Evolutionary conservation across 2,888 invertebrate genomes (phyloP), one percentile per base, ranked within the genome.

Genomic region (Pelosia muscerda): DNA sequence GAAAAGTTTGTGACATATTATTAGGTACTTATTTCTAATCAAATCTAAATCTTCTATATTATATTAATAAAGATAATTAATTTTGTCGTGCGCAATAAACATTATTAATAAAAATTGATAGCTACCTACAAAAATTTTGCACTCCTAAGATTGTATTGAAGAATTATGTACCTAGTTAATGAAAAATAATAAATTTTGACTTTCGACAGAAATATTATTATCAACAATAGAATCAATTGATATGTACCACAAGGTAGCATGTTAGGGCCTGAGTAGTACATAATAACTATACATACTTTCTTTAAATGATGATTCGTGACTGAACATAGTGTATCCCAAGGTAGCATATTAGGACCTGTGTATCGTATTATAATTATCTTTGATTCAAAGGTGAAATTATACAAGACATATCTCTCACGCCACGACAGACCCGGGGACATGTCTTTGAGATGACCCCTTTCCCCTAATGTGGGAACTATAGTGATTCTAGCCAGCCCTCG

Each of bases 71-170:
- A 62, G 26, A 13, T 53, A n/a, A 28, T 8, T 22, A 49, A 49
- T 19, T 62, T 2, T 53, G 49, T 28, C 61, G 61, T 62, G 61
- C 15, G 61, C 61, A 62, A 28, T 57, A 57, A 31, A 55, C 15
- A 10, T 25, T 25, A 2, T 49, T n/a, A 49, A 49, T 49, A 23
- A 57, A 28, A 28, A 8, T n/a, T 28, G 57, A 57, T 57, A 55
- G 55, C 55, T n/a, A 31, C 4, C 55, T n/a, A 31, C 4, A 31
- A n/a, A 2, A 10, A 31, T 57, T 55, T 57, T 57, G n/a, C 57
- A 28, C 57, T 57, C 57, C 19, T 31, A 19, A 19, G 8, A 19
- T 6, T 28, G 28, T 56, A n/a, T 26, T 19, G 25, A 25, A n/a
- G n/a, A 57, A 13, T 13, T 55, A 3, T 1, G 11, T 23, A 22